Conservation (phyloP, 2,888 invertebrate genomes). For the Monopis laevigella region DNA sequence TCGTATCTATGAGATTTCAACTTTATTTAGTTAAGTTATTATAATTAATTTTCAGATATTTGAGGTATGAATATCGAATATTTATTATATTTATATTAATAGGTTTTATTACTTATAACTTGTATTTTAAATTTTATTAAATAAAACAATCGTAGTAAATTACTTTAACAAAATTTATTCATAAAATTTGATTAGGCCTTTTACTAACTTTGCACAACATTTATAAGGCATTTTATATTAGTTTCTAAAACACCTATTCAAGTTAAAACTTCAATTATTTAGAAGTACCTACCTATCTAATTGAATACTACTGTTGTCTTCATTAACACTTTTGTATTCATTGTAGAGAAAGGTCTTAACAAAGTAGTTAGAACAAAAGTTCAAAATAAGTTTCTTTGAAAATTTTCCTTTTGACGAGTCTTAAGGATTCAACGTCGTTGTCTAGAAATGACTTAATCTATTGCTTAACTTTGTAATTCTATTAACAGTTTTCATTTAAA, state of each 20-base stretch:
- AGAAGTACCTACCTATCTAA: slow-evolving; percentile 27
- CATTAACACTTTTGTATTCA: slow-evolving; percentile 41
- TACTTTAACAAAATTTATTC: too few species aligned
- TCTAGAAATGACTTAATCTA: slow-evolving; percentile 6
- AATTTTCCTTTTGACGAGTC: slow-evolving; percentile 12
- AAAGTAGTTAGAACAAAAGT: slow-evolving; percentile 9
- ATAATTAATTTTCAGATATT: too few species aligned
- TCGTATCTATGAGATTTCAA: too few species aligned
- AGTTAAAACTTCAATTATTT: slow-evolving; percentile 7
- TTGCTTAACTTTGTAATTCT: slow-evolving; percentile 7
- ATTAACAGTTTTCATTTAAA: too few species aligned
- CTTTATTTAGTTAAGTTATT: too few species aligned
- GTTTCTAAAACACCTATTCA: too few species aligned
- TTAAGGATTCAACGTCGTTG: slow-evolving; percentile 2
- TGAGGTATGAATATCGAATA: too few species aligned
- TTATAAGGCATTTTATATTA: not conserved
- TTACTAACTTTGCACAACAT: not conserved
- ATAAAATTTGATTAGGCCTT: not conserved
- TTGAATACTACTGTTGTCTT: slow-evolving; percentile 45
- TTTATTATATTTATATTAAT: too few species aligned
- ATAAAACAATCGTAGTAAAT: too few species aligned
- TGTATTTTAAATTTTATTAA: too few species aligned
- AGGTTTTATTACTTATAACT: too few species aligned
- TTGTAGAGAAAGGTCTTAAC: slow-evolving; percentile 29
- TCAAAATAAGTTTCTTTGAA: slow-evolving; percentile 8